A percentile compares a stretch with the other conserved stretches of the same genome.
These are phyloP conservation scores for Lota lota DNA, from an alignment of 2,113 vertebrate species.

Conservation along the genomic window DNA sequence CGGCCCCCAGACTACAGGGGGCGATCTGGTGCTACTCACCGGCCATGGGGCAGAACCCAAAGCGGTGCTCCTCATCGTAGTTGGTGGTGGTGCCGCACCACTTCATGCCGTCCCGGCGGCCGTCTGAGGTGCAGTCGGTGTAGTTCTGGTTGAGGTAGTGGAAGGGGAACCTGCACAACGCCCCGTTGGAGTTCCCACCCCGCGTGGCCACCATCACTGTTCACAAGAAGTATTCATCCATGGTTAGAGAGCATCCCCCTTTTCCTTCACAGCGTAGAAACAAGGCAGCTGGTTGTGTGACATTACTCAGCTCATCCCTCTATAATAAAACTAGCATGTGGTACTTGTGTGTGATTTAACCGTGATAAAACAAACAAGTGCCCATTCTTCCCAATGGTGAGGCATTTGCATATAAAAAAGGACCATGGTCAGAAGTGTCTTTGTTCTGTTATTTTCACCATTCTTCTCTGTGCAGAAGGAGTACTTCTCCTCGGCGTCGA, in stretches of 20 bases:
- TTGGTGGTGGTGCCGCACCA: constrained; percentile 94
- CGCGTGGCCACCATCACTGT: constrained; percentile 85
- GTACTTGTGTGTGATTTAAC: too few relatives aligned
- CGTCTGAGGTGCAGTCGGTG: constrained; percentile 92
- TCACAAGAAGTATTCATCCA: neutral
- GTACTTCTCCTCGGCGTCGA: constrained; percentile 83
- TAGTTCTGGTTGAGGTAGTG: constrained; percentile 93
- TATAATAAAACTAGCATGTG: too few relatives aligned
- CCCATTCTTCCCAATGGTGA: too few relatives aligned
- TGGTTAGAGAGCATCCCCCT: too few relatives aligned
- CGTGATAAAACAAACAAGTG: too few relatives aligned
- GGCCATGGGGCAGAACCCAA: constrained; percentile 97
- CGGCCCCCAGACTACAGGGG: too few relatives aligned
- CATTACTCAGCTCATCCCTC: too few relatives aligned
- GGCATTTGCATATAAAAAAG: too few relatives aligned
- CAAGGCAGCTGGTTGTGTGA: too few relatives aligned
- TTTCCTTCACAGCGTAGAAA: too few relatives aligned
- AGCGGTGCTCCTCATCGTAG: constrained; percentile 89
- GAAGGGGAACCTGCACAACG: constrained; percentile 93
- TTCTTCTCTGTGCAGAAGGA: constrained; percentile 92
- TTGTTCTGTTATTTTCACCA: constrained; percentile 68
- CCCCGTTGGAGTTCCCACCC: constrained; percentile 95
- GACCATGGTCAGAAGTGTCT: too few relatives aligned
- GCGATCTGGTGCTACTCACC: constrained; percentile 69
- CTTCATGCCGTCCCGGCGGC: constrained; percentile 92